These are phyloP conservation scores for Sitta carolinensis DNA, from an alignment of 2,797 vertebrate species.

Conservation along the genomic window DNA sequence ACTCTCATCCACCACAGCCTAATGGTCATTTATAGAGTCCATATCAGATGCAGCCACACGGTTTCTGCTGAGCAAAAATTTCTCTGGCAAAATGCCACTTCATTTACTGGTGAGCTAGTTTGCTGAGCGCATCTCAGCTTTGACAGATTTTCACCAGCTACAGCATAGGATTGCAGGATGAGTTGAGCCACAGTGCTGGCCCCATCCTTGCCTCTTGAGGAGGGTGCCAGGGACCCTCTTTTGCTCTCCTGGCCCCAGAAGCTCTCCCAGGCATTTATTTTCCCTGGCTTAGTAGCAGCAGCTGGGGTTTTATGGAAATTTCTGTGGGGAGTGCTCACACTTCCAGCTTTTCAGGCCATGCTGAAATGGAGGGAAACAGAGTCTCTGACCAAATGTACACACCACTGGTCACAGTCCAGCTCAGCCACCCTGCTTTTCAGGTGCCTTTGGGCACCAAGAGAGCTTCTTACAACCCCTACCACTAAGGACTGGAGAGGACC, in stretches of 20 bases:
- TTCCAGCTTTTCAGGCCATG: background rate
- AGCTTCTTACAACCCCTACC: background rate
- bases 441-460: background rate
- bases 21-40: slow-evolving; percentile 24
- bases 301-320: background rate
- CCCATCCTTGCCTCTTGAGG: background rate
- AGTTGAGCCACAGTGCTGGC: background rate
- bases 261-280: background rate
- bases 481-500: background rate
- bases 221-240: background rate
- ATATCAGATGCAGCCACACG: slow-evolving; percentile 21
- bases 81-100: slow-evolving; percentile 31
- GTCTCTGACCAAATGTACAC: background rate
- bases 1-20: background rate
- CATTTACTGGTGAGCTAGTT: background rate
- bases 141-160: background rate
- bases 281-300: background rate
- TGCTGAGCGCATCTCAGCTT: background rate
- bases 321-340: background rate
- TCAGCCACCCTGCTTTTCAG: background rate
- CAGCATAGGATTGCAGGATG: background rate
- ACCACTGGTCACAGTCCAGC: background rate
- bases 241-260: background rate
- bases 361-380: background rate
- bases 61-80: slow-evolving; percentile 28